These are phyloP conservation scores for Pholis gunnellus DNA, from an alignment of 2,113 vertebrate species.

Conservation along the genomic window DNA sequence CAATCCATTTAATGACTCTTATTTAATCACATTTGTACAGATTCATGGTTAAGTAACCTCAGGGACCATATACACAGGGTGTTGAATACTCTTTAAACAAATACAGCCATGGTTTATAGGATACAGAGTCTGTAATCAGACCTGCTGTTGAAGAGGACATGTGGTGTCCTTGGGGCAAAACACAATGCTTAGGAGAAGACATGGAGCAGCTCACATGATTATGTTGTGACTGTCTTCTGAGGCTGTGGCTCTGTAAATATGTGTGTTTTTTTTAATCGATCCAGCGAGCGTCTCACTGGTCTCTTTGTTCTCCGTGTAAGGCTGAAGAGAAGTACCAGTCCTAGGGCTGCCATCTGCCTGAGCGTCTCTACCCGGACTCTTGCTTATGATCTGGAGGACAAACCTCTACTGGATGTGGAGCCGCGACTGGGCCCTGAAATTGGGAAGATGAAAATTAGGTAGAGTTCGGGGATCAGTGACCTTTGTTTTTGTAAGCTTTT, in stretches of 20 bases:
- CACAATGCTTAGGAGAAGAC: slow-evolving; percentile 33
- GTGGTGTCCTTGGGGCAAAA: slow-evolving; percentile 50
- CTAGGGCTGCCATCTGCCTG: slow-evolving; percentile 31
- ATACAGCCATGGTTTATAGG: slow-evolving; percentile 6
- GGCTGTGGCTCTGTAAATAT: slow-evolving; percentile 60
- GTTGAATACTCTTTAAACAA: slow-evolving; percentile 17
- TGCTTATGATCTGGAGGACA: slow-evolving; percentile 9
- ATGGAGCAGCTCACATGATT: slow-evolving; percentile 80
- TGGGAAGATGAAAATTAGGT: slow-evolving; percentile 60
- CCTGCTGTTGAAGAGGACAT: slow-evolving; percentile 12
- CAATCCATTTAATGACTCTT: background rate
- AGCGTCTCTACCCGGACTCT: slow-evolving; percentile 14
- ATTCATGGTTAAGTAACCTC: background rate
- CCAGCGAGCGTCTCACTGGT: slow-evolving; percentile 37
- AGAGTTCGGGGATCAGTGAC: background rate
- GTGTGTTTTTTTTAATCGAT: slow-evolving; percentile 23
- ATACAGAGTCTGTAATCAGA: slow-evolving; percentile 18
- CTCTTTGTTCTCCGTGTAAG: slow-evolving; percentile 54
- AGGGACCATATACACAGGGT: background rate
- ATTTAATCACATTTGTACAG: background rate
- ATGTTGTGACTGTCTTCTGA: slow-evolving; percentile 79
- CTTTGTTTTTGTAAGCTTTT: slow-evolving; percentile 11
- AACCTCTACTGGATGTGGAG: slow-evolving; percentile 36
- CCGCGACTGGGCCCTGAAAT: background rate
- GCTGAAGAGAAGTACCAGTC: slow-evolving; percentile 50